Base-by-base conservation (phyloP, 2,888 invertebrate species). In the Sphaeridia pumilis region DNA sequence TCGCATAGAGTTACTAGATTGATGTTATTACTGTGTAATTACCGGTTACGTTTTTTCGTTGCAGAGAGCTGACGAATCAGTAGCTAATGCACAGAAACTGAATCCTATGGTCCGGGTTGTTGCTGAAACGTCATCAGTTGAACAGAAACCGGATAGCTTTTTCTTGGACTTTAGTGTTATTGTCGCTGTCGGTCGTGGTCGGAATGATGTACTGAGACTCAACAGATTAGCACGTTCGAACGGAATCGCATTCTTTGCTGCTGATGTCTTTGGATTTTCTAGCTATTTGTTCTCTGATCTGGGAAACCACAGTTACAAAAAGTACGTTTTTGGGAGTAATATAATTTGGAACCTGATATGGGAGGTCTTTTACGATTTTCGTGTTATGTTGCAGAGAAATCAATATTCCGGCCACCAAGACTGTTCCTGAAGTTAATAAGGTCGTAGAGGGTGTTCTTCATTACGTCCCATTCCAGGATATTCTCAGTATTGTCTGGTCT, bases 61-160 rank as follows among this genome's bases (percentile, higher is more conserved):
- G 36, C 67, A 86, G 81, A 79, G 93, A 67, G 94, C 93, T 0
- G 82, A 84, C 70, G 83, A 84, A 38, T 88, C 92, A 0, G 68
- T 86, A 42, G 72, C 76, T 45, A 78, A 86, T 66, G 85, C 90
- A 0, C 83, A 83, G 67, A 81, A 82, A 49, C 76, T 98, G 61
- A 98, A 98, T 73, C 92, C 93, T 0, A 86, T 93, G 82, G 97
- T 98, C 0, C 79, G 84, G 61, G 81, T 97, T 38, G 76, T 74
- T 0, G 69, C 70, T 5, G 71, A 71, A 38, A 59, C 64, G 3
- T 60, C 63, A 3, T 63, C 64, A 46, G 75, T 81, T 0, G 83
- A 85, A 66, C 74, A 79, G 26, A 83, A 89, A 66, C 73, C 79
- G 0, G 80, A 81, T 45, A 77, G 77, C 1, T 93, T 77, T 68